Evolutionary conservation across 2,113 vertebrate genomes (phyloP), one percentile per base, ranked within the genome.

Genomic region (Archocentrus centrarchus): DNA sequence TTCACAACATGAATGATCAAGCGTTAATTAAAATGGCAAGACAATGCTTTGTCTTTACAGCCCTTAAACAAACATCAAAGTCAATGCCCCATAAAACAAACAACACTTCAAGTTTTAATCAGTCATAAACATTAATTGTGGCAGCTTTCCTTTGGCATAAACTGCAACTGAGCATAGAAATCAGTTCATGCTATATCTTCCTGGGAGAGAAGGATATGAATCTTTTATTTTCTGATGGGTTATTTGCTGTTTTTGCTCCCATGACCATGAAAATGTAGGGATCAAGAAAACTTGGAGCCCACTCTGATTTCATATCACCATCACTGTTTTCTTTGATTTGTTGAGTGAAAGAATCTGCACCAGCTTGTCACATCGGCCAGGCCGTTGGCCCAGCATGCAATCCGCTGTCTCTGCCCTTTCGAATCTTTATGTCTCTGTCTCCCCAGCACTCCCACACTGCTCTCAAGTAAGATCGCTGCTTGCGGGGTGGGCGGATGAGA

Each of bases 111-210:
- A 86, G 83, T 32, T 75, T 58, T 85, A 91, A 91, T 94, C 87
- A 93, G 87, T 93, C 83, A 90, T 94, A 92, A 95, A 93, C 93
- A 93, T 95, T 94, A 92, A 95, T 87, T 88, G 89, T 75, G 78
- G 84, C 91, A 82, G 93, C 91, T 90, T 93, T 88, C 80, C 79
- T 92, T 92, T 70, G 79, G 92, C 93, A 93, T 93, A 90, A 95
- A 91, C 87, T 62, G 83, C 85, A 94, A 95, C 87, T 90, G 94
- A 91, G 93, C 90, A 92, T 83, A 88, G 88, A 89, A 77, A 86
- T 92, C 32, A 90, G 80, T 87, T 93, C 80, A 83, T 79, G 82
- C 89, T 47, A 32, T 73, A 81, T 93, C 57, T 78, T 66, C 47
- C 63, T 57, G 30, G 62, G 59, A 55, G 70, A 80, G 60, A 75